phyloP scores from a whole-genome alignment of 1,140 invertebrate genomes.

The Solenopsis fugax region DNA sequence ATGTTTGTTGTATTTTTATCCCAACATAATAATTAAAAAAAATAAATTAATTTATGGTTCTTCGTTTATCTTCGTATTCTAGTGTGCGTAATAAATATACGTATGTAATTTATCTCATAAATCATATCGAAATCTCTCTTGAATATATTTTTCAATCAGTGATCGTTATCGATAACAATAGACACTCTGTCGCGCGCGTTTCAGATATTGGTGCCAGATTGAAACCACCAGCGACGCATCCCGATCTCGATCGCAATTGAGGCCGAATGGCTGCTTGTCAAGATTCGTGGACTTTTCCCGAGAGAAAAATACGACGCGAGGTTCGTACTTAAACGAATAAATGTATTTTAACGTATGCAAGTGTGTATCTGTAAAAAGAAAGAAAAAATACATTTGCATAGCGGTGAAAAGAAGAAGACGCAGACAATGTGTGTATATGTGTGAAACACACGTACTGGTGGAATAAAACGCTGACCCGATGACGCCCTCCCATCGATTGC shows the following conservation, averaged over 20 bases:
- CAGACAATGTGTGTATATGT: too few species aligned
- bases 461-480: background rate
- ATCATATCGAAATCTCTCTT: conserved; percentile 10
- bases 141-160: conserved; percentile 31
- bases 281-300: background rate
- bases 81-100: background rate
- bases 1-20: background rate
- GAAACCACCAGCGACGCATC: background rate
- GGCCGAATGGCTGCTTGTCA: conserved; percentile 12
- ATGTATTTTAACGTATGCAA: conserved; percentile 8
- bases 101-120: background rate
- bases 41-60: background rate
- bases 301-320: background rate
- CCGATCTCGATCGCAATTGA: conserved; percentile 31
- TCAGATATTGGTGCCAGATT: conserved; percentile 30
- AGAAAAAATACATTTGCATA: background rate
- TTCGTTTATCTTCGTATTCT: background rate
- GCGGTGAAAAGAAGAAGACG: background rate
- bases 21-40: background rate
- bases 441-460: background rate
- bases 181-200: conserved; percentile 1
- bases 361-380: conserved; percentile 4
- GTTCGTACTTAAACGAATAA: conserved; percentile 20
- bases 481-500: background rate
- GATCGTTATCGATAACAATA: conserved; percentile 25